These are phyloP conservation scores for Diachasmimorpha longicaudata DNA, from an alignment of 1,140 invertebrate species.

Conservation along the genomic window DNA sequence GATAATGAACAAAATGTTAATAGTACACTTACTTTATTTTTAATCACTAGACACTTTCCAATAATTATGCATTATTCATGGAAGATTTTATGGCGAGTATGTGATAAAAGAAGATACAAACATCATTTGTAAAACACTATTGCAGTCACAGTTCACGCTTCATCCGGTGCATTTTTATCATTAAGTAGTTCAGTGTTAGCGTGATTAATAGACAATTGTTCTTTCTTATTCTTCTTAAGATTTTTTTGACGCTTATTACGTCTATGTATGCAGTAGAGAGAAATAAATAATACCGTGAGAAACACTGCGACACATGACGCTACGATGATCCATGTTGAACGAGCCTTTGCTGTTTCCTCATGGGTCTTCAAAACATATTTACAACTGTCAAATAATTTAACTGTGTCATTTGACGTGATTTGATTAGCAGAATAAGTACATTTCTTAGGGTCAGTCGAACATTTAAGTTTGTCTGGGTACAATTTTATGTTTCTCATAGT, in stretches of 20 bases:
- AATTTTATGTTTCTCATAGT: constrained; percentile 35
- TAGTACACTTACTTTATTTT: not conserved
- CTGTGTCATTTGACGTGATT: constrained; percentile 44
- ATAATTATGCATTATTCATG: not conserved
- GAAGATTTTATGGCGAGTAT: not conserved
- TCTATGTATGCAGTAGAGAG: constrained; percentile 51
- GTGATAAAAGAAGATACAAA: not conserved
- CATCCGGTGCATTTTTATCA: not conserved
- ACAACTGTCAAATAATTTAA: constrained; percentile 39
- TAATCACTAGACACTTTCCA: not conserved
- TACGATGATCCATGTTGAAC: constrained; percentile 51
- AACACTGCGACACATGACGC: constrained; percentile 43
- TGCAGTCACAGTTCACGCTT: not conserved
- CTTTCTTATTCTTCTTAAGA: not conserved
- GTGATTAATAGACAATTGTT: not conserved
- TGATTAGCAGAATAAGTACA: not conserved
- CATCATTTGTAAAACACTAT: not conserved
- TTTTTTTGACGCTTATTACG: constrained; percentile 42
- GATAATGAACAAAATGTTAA: not conserved
- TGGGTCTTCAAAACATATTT: constrained; percentile 32
- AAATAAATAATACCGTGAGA: constrained; percentile 36
- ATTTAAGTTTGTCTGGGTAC: constrained; percentile 35
- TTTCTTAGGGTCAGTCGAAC: constrained; percentile 19
- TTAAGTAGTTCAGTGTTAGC: constrained; percentile 21
- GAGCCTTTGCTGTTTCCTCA: constrained; percentile 40